Conservation (phyloP, 2,888 invertebrate species). For the Lissonota sp. region DNA sequence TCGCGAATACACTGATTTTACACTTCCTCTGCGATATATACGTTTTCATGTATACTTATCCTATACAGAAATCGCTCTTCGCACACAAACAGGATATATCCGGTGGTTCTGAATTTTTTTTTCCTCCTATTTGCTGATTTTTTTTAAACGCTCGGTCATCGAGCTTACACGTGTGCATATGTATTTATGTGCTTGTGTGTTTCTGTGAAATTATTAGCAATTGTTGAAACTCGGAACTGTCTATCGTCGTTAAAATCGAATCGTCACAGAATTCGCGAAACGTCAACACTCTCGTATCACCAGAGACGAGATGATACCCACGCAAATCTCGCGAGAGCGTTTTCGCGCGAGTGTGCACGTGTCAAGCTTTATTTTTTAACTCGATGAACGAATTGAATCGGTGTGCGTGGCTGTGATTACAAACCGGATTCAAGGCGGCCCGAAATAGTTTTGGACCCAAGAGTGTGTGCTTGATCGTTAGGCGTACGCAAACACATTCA, state of each 20-base stretch:
- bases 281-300: background rate
- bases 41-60: background rate
- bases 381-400: background rate
- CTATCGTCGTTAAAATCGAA: constrained; percentile 17
- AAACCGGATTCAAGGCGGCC: constrained; percentile 33
- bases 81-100: constrained; percentile 7
- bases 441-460: background rate
- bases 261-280: constrained; percentile 3
- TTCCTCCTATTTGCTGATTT: background rate
- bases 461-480: too few species aligned
- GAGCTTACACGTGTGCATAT: background rate
- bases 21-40: background rate
- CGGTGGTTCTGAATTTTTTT: constrained; percentile 3
- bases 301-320: background rate
- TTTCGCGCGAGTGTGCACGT: constrained; percentile 8
- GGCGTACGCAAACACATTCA: too few species aligned
- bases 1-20: background rate
- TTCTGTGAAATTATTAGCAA: background rate
- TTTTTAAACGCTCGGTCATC: background rate
- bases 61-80: too few species aligned
- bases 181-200: background rate
- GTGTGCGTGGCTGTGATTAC: constrained; percentile 10
- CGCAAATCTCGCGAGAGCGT: constrained; percentile 25
- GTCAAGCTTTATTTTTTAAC: background rate
- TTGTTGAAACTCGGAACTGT: background rate